A percentile compares a stretch with the other conserved stretches of the same genome.
Evolutionary conservation across 2,797 vertebrate genomes (phyloP).

Genomic region (Xiphophorus birchmanni): DNA sequence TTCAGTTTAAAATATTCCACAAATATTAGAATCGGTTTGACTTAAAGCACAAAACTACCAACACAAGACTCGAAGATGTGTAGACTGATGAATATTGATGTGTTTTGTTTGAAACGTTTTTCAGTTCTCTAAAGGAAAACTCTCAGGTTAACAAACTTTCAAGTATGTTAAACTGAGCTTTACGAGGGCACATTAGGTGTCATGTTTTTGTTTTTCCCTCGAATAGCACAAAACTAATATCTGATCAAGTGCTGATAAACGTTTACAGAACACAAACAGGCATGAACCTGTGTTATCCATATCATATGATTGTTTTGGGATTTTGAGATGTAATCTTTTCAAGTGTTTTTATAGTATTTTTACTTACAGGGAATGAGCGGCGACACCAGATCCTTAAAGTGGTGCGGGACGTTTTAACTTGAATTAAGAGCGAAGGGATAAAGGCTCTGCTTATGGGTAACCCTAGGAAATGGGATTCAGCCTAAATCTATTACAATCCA

Average conservation of each 20-base stretch:
- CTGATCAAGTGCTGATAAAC: background rate
- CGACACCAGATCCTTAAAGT: background rate
- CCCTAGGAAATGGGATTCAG: background rate
- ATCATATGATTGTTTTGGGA: no score
- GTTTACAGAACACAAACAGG: background rate
- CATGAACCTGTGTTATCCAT: no score
- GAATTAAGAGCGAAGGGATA: background rate
- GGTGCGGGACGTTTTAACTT: background rate
- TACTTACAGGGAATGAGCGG: background rate
- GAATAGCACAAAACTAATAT: background rate
- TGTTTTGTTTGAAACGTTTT: background rate
- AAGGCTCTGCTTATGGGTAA: background rate
- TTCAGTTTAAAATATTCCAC: background rate
- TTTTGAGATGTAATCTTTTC: no score
- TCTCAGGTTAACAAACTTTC: background rate
- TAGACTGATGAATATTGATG: background rate
- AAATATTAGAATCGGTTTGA: background rate
- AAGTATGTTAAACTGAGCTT: no score
- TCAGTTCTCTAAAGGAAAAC: background rate
- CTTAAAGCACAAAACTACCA: background rate
- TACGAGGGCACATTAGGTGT: background rate
- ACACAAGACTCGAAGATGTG: background rate
- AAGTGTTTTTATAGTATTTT: no score
- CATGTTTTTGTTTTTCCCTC: background rate
- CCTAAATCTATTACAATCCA: constrained; percentile 59